Base-by-base conservation (phyloP, 2,888 invertebrate species). In the Horisme vitalbata region DNA sequence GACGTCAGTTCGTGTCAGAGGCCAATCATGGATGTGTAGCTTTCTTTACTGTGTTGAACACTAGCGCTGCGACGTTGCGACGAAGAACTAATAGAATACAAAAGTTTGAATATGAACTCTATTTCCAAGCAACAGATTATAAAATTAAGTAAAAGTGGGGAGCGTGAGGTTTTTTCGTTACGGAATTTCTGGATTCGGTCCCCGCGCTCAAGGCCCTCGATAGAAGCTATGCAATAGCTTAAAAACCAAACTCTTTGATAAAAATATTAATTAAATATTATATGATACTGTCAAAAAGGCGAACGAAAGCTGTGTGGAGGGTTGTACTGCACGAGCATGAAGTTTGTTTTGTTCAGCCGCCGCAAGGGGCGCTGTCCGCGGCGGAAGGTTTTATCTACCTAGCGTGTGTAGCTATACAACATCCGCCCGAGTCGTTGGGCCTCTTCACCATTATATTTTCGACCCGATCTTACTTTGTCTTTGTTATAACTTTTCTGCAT, bases 371-470 rank as follows among this genome's bases (percentile, higher is more conserved):
- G 88, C 86, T 83, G 77, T 55, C 55, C 57, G 68, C 87, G 87
- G 85, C 88, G 89, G 89, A 89, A 89, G 89, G 89, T 89, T 89
- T 88, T 87, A 88, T 87, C 88, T 88, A 87, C 86, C 38, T 49
- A 49, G 31, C 31, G 32, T 31, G 15, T 49, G 82, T 87, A 87
- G 80, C 84, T 87, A 86, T 86, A 86, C 78, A 79, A 84, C 85
- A 88, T 88, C 88, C 88, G 88, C 79, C 77, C 84, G 77, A 79
- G 70, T 70, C 72, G 71, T 18, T 77, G 84, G 85, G 85, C 86
- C 83, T 85, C 81, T 75, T 75, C 70, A 70, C 72, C 68, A 76
- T 73, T 77, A 73, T 83, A 84, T 81, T 86, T 85, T 82, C 75
- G 83, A 86, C 75, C 70, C 75, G 67, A 74, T 68, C 72, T 62